phyloP scores from a whole-genome alignment of 2,888 invertebrate species.

The Eupithecia subumbrata region DNA sequence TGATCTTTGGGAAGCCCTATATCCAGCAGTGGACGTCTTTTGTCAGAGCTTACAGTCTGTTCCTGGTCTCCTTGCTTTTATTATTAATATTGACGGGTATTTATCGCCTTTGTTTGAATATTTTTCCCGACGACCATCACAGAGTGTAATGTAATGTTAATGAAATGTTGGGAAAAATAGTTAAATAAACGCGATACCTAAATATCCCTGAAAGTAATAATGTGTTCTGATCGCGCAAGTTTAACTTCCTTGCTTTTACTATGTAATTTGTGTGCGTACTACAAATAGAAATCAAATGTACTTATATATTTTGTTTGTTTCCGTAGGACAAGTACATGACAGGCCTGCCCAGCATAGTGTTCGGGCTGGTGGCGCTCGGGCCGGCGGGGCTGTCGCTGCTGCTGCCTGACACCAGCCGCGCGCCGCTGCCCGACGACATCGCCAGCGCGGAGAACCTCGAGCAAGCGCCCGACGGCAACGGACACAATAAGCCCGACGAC shows the following conservation, averaged over 20 bases:
- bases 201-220: too few relatives aligned
- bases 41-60: neutral
- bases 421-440: conserved; percentile 66
- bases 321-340: conserved; percentile 67
- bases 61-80: neutral
- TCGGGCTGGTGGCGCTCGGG: conserved; percentile 67
- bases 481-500: neutral
- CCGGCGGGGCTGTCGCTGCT: conserved; percentile 67
- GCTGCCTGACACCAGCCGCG: conserved; percentile 70
- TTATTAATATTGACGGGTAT: neutral
- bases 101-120: too few relatives aligned
- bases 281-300: neutral
- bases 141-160: too few relatives aligned
- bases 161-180: too few relatives aligned
- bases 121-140: too few relatives aligned
- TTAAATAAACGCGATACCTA: too few relatives aligned
- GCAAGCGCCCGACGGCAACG: conserved; percentile 11
- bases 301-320: conserved; percentile 20
- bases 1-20: neutral
- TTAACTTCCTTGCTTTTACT: neutral
- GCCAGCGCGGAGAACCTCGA: conserved; percentile 66
- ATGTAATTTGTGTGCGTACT: neutral
- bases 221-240: too few relatives aligned
- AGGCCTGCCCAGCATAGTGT: conserved; percentile 69
- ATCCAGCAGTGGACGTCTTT: neutral